Evolutionary conservation across 2,888 invertebrate species (phyloP), one percentile per base, ranked within the genome.

Genomic region (Nebria brevicollis): DNA sequence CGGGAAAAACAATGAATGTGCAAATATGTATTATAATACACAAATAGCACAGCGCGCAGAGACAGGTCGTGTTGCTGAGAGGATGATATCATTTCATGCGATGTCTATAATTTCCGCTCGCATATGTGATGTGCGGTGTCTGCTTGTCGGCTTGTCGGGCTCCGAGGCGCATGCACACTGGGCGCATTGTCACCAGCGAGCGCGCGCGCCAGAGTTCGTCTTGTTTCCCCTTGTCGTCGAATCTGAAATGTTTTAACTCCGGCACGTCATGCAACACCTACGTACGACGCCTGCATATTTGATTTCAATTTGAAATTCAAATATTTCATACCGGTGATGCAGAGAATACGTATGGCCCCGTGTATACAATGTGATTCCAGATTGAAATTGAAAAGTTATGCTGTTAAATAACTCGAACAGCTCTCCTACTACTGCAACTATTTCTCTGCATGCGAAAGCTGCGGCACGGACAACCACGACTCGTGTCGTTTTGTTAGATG

Each of bases 281-380:
- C 73, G 70, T 84, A 86, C 87, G 86, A 83, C 85, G 83, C 86
- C 86, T 86, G 88, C 88, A 88, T 88, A 88, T 87, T 87, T 88
- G 87, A 88, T 87, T 87, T 86, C 86, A 86, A 88, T 88, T 88
- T 87, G 87, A 87, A 87, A 87, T 88, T 88, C 87, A 87, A 87
- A 88, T 87, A 85, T 83, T 83, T 82, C 74, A 82, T 73, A 75
- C 75, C 74, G 75, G 54, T 54, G 54, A 54, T 54, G 54, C 54
- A 54, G 54, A 80, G 75, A 80, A 75, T 75, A 75, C 75, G 80
- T 80, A 80, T 80, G 80, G 80, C 75, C 82, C 84, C 82, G 77
- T 84, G 84, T 85, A 86, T 85, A 85, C 85, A 85, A 86, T 86
- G 83, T 83, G 85, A 84, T 84, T 83, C 83, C 84, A 84, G 83